A percentile compares a stretch with the other conserved stretches of the same genome.
phyloP scores from a whole-genome alignment of 2,888 invertebrate genomes.

The Lochmaea crataegi region DNA sequence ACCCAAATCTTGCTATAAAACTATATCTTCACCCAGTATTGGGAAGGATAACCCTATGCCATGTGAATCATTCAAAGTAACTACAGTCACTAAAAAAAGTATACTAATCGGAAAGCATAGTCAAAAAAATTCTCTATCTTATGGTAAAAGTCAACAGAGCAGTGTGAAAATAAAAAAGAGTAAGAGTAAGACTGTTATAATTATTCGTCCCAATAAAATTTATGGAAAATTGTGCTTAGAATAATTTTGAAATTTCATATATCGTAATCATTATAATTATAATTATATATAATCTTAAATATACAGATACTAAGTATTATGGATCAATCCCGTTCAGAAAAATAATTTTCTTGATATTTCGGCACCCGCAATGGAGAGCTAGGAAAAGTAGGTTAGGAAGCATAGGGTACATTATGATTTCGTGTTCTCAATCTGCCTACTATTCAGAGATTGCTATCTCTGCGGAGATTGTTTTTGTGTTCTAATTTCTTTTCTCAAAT shows the following conservation, averaged over 20 bases:
- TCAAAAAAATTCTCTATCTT: background rate
- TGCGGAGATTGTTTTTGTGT: too few relatives aligned
- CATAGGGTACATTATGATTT: too few relatives aligned
- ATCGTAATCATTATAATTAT: too few relatives aligned
- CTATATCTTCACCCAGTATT: background rate
- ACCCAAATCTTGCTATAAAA: background rate
- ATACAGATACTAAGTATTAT: too few relatives aligned
- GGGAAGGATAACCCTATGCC: background rate
- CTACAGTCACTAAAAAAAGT: background rate
- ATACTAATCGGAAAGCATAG: background rate
- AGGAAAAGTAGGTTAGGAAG: too few relatives aligned
- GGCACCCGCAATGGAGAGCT: too few relatives aligned
- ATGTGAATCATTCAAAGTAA: background rate
- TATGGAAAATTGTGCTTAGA: background rate
- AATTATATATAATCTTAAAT: too few relatives aligned
- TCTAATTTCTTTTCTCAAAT: too few relatives aligned
- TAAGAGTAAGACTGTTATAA: constrained; percentile 4
- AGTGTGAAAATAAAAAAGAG: background rate
- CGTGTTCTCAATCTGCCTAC: too few relatives aligned
- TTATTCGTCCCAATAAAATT: constrained; percentile 1
- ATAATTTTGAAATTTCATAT: background rate
- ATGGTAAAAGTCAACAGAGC: background rate
- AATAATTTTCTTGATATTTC: too few relatives aligned
- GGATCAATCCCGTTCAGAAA: too few relatives aligned
- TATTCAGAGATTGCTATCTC: too few relatives aligned